phyloP scores from a whole-genome alignment of 2,888 invertebrate genomes.

The Agrochola circellaris region DNA sequence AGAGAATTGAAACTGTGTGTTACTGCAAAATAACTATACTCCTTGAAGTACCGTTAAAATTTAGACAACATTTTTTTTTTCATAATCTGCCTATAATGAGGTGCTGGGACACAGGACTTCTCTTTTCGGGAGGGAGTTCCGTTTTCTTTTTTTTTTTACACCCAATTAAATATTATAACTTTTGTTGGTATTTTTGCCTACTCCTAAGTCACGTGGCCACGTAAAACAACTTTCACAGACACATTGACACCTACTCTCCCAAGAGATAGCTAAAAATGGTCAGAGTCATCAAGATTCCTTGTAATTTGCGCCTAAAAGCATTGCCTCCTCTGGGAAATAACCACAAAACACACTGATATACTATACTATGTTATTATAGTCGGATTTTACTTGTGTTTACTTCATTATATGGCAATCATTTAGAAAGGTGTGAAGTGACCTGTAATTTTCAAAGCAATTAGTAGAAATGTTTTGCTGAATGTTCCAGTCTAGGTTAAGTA shows the following conservation, averaged over 20 bases:
- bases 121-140: no score
- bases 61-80: neutral
- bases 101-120: no score
- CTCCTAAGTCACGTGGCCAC: neutral
- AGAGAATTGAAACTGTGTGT: neutral
- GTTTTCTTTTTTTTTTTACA: neutral
- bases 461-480: slow-evolving; percentile 2
- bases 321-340: slow-evolving; percentile 63
- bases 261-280: slow-evolving; percentile 47
- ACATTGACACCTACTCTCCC: slow-evolving; percentile 44
- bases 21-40: neutral
- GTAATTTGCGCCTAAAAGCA: slow-evolving; percentile 66
- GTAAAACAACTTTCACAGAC: slow-evolving; percentile 13
- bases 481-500: neutral
- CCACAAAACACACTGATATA: slow-evolving; percentile 53
- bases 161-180: neutral
- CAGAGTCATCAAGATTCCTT: slow-evolving; percentile 56
- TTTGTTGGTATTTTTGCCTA: neutral
- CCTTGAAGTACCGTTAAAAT: neutral
- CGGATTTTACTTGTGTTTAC: slow-evolving; percentile 27
- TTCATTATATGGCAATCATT: slow-evolving; percentile 51
- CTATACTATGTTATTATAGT: slow-evolving; percentile 13
- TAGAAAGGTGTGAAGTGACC: slow-evolving; percentile 50
- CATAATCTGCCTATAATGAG: no score
- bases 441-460: slow-evolving; percentile 25